Base-by-base conservation (phyloP, 1,140 invertebrate genomes). In the Sarcophaga bullata region DNA sequence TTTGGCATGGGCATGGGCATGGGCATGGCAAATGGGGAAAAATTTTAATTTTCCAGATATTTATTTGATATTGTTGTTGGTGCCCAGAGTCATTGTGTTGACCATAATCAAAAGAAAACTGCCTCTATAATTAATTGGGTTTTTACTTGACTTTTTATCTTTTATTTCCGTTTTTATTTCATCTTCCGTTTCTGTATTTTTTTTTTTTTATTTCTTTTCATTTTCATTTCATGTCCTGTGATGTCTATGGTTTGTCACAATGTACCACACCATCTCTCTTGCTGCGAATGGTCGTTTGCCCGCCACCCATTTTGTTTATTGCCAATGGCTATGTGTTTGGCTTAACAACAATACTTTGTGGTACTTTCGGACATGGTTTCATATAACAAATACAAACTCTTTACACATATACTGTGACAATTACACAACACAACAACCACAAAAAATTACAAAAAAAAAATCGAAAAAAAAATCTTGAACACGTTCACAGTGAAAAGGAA, bases 401-500 rank as follows among this genome's bases (percentile, higher is more conserved):
- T 52, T 25, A 80, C 47, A 81, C 58, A 80, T 10, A 46, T 0
- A 6, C 47, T 8, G 25, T 37, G 6, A 82, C 49, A 75, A 49
- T n/a, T 17, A 13, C 25, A 8, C 73, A 52, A 46, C 8, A 81
- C 50, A n/a, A 58, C n/a, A n/a, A n/a, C 54, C 11, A 58, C 15
- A 58, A 13, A 58, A 58, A 58, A 4, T 4, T 11, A 58, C 15
- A 58, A 58, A 58, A 58, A 58, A n/a, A 58, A 58, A 15, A 58
- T 58, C 15, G 9, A 6, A 52, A 52, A 52, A 52, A 52, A 52
- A 52, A 3, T 13, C 50, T 10, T 17, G n/a, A 68, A 68, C 62
- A 68, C 62, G 54, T 58, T 58, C 62, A 73, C 92, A 95, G 93
- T 83, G 94, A 96, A 84, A 95, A 95, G 86, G 95, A 96, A 86